Conservation (phyloP, 2,113 vertebrate species). For the Ellobius talpinus region DNA sequence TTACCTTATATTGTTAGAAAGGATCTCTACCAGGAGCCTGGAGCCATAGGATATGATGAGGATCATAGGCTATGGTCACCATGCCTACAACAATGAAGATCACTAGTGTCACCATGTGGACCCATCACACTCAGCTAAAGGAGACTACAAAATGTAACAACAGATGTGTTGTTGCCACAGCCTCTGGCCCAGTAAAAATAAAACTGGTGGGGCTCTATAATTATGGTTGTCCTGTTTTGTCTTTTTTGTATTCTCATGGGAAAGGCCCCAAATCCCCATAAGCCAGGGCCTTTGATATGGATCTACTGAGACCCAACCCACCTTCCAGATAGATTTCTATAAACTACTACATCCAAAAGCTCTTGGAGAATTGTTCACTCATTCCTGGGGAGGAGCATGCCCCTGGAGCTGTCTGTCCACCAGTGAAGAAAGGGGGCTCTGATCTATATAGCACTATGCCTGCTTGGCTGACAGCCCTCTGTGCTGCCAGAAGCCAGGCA, state of each 20-base stretch:
- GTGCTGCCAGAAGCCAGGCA: neutral
- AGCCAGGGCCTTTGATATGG: neutral
- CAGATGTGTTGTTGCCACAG: neutral
- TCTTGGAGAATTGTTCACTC: neutral
- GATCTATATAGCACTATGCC: neutral
- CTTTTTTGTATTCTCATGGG: neutral
- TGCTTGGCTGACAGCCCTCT: neutral
- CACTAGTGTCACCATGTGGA: too few species aligned
- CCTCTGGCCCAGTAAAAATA: neutral
- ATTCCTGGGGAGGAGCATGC: neutral
- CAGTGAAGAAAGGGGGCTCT: neutral
- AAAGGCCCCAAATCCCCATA: neutral
- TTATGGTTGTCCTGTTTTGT: neutral
- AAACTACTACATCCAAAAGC: neutral
- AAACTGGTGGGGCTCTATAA: neutral
- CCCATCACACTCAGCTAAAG: neutral
- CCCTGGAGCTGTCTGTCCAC: neutral
- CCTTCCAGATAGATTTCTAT: neutral
- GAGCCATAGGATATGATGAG: neutral
- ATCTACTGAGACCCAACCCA: neutral
- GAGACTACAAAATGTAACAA: neutral
- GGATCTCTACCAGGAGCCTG: neutral
- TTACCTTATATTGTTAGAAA: neutral
- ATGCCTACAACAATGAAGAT: neutral
- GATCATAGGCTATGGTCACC: neutral